A percentile compares a stretch with the other conserved stretches of the same genome.
Evolutionary conservation across 2,113 vertebrate genomes (phyloP).

Genomic region (Pachyramphus minor): DNA sequence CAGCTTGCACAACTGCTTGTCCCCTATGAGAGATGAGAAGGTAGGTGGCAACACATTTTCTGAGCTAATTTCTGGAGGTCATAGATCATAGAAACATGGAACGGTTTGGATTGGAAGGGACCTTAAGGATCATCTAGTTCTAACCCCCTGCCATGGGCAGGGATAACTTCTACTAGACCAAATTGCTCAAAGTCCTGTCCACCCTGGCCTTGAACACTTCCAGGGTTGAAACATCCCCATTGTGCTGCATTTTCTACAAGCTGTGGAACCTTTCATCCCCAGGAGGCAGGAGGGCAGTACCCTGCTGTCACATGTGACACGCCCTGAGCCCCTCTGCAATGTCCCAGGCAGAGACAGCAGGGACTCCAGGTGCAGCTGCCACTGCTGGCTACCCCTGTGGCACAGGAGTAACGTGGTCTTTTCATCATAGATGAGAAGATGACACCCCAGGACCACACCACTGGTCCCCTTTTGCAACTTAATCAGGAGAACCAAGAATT

Average conservation of each 20-base stretch:
- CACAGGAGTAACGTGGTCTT: conserved; percentile 23
- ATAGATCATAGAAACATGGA: background rate
- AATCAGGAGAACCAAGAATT: conserved; percentile 4
- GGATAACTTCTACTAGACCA: background rate
- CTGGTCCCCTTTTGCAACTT: background rate
- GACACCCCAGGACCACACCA: background rate
- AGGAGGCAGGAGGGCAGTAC: background rate
- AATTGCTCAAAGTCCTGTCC: background rate
- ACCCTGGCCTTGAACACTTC: background rate
- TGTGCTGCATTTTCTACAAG: background rate
- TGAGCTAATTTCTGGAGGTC: background rate
- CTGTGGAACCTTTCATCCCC: background rate
- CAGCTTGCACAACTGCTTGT: background rate
- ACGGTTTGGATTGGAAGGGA: background rate
- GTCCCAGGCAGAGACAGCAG: background rate
- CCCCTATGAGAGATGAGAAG: background rate
- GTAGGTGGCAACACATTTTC: background rate
- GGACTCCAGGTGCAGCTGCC: background rate
- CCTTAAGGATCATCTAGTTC: background rate
- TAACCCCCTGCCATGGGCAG: fast-evolving
- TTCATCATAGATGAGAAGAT: conserved; percentile 51
- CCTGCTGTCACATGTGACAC: fast-evolving
- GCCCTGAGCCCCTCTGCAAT: background rate
- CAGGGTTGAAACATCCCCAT: background rate
- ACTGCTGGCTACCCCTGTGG: background rate